Base-by-base conservation (phyloP, 2,888 invertebrate species). In the Xanthorhoe designata region DNA sequence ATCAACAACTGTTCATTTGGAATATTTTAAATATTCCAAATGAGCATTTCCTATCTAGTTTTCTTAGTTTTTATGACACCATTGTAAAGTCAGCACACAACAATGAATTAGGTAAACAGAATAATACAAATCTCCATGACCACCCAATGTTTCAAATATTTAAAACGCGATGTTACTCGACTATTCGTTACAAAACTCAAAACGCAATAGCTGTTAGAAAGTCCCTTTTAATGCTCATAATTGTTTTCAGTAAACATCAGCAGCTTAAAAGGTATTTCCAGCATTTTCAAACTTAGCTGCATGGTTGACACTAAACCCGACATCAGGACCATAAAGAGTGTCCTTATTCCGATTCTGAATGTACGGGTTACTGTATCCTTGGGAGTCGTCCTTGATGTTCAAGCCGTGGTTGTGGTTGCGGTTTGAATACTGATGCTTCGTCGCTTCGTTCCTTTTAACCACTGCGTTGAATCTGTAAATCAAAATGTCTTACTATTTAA, bases 401-500 rank as follows among this genome's bases (percentile, higher is more conserved):
- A 80, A 72, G 1, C 67, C 61, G 0, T 75, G 75, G 55, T 73
- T 78, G 63, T 78, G 64, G 29, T 74, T 75, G 10, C 77, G 71
- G 10, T 73, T 76, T 18, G 82, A 58, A 32, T 78, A 78, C 65
- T 83, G 81, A 63, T 84, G 88, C 51, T 81, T 82, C 2, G 77
- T 78, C 2, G 86, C 81, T 29, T 85, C 88, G 42, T 85, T 79
- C 67, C 90, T 83, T 67, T 81, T 84, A 0, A 91, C 90, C 2
- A 89, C 82, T n/a, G 90, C 90, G 47, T 89, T 90, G 56, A 90
- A 90, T 65, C 90, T 90, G 77, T 90, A 76, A 15, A 6, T n/a
- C n/a, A n/a, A 51, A 29, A 15, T 51, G n/a, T 1, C 10, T 19
- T 24, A 3, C 24, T 24, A 24, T 1, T 24, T 24, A 24, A 24